Conservation (phyloP, 2,113 vertebrate species). For the Vombatus ursinus region DNA sequence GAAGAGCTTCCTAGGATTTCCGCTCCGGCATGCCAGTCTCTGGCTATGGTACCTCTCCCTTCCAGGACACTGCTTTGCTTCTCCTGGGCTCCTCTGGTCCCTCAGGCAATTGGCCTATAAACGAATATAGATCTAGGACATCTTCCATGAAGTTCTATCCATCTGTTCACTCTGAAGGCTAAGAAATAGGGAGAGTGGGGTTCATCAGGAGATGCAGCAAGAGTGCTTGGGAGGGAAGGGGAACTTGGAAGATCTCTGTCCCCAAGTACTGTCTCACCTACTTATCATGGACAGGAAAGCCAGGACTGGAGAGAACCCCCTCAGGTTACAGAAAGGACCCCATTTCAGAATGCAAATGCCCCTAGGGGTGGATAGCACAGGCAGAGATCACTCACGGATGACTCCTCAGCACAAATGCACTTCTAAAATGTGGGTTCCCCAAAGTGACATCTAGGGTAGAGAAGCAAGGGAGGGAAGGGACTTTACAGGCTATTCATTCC, state of each 20-base stretch:
- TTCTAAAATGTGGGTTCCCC: background rate
- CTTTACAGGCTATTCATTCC: background rate
- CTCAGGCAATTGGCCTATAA: background rate
- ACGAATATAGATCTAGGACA: background rate
- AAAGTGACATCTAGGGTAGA: background rate
- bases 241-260: background rate
- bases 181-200: background rate
- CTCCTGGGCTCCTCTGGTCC: background rate
- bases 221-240: background rate
- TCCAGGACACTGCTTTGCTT: background rate
- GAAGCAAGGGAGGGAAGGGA: background rate
- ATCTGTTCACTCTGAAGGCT: background rate
- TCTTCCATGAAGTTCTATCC: background rate
- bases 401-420: too few relatives aligned
- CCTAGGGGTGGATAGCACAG: background rate
- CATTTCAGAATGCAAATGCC: background rate
- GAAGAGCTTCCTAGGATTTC: constrained; percentile 58
- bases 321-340: background rate
- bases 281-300: background rate
- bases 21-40: constrained; percentile 46
- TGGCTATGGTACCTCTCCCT: background rate
- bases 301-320: background rate
- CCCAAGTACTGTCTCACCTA: background rate
- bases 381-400: background rate
- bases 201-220: background rate